phyloP scores from a whole-genome alignment of 2,113 vertebrate genomes.

The Lethenteron camtschaticum region DNA sequence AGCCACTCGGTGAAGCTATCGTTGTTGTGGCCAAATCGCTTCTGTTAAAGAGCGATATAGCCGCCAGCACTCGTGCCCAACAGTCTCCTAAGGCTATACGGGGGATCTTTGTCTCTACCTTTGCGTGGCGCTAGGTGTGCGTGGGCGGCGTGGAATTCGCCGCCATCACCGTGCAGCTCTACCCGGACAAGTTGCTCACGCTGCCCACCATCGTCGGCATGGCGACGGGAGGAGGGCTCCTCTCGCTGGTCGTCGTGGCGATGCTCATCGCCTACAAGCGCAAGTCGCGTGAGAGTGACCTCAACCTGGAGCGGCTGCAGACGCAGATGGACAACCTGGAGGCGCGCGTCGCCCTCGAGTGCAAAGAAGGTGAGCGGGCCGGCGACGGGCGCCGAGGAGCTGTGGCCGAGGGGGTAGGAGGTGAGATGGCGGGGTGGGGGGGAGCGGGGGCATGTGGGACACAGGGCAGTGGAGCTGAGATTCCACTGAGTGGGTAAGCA shows the following conservation, averaged over 20 bases:
- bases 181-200: constrained; percentile 44
- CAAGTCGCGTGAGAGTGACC: constrained; percentile 55
- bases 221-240: constrained; percentile 37
- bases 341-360: constrained; percentile 58
- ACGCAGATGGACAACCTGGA: constrained; percentile 81
- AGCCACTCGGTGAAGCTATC: constrained; percentile 20
- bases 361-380: constrained; percentile 46
- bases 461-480: background rate
- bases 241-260: constrained; percentile 47
- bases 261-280: constrained; percentile 67
- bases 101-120: constrained; percentile 4
- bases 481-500: background rate
- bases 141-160: constrained; percentile 58
- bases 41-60: background rate
- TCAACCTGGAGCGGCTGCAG: constrained; percentile 54
- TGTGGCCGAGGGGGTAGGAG: no score
- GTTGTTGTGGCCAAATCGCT: background rate
- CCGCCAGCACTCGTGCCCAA: background rate
- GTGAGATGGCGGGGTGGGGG: no score
- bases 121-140: constrained; percentile 26
- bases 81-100: background rate
- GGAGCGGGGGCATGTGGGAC: background rate
- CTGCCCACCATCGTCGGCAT: constrained; percentile 51
- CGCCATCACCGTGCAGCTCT: constrained; percentile 48
- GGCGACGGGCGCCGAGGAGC: background rate